Evolutionary conservation across 2,113 vertebrate genomes (phyloP).

Genomic region (Upupa epops): DNA sequence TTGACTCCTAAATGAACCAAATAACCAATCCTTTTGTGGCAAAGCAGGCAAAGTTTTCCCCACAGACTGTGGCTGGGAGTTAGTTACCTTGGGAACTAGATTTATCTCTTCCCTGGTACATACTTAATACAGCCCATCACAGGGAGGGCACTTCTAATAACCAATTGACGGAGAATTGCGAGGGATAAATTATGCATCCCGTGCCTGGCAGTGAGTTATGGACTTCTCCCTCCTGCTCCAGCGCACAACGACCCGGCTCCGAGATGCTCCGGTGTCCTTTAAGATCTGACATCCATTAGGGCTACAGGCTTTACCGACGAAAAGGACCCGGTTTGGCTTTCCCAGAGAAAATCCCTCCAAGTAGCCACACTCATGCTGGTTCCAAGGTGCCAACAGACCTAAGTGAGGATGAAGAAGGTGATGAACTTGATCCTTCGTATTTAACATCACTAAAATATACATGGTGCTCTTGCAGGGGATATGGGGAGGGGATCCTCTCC

Average conservation of each 20-base stretch:
- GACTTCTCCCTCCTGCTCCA: constrained; percentile 32
- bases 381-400: neutral
- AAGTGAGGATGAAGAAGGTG: neutral
- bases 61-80: neutral
- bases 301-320: neutral
- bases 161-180: constrained; percentile 79
- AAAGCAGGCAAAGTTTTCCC: constrained; percentile 21
- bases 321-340: neutral
- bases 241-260: neutral
- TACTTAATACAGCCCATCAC: constrained; percentile 68
- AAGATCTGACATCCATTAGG: neutral
- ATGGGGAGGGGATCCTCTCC: neutral
- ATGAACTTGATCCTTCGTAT: neutral
- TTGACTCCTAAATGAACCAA: neutral
- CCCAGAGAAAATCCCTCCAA: neutral
- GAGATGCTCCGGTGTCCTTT: neutral
- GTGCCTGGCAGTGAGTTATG: constrained; percentile 66
- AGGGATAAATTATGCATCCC: constrained; percentile 78
- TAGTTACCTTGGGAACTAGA: constrained; percentile 77
- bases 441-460: constrained; percentile 17
- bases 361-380: fast-evolving
- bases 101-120: constrained; percentile 63
- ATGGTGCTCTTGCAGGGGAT: neutral
- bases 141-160: constrained; percentile 79
- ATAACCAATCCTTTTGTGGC: neutral